Evolutionary conservation across 2,888 invertebrate species (phyloP).

Genomic region (Coleophora flavipennella): DNA sequence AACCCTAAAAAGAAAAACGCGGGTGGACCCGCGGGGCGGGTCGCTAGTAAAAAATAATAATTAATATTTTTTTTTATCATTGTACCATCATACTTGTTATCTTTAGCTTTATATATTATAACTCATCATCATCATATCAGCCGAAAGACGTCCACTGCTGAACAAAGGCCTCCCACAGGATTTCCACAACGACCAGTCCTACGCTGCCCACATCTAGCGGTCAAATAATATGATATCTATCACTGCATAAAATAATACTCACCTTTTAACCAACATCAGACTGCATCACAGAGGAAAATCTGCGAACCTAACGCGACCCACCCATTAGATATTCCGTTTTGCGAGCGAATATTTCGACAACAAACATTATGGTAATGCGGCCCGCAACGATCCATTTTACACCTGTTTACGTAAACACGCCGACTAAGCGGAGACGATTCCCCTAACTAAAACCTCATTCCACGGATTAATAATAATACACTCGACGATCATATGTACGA

Average conservation of each 20-base stretch:
- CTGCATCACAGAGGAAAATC: slow-evolving; percentile 48
- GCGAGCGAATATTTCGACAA: slow-evolving; percentile 63
- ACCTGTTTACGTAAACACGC: slow-evolving; percentile 65
- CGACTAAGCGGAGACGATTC: slow-evolving; percentile 50
- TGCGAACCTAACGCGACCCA: slow-evolving; percentile 41
- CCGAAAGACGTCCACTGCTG: too few species aligned
- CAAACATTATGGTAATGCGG: slow-evolving; percentile 66
- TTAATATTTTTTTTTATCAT: too few species aligned
- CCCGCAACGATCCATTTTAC: slow-evolving; percentile 62
- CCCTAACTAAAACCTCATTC: slow-evolving; percentile 15
- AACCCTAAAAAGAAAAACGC: too few species aligned
- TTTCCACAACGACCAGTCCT: too few species aligned
- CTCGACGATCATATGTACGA: not conserved
- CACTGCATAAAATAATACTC: slow-evolving; percentile 47
- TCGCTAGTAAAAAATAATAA: too few species aligned
- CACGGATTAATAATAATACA: slow-evolving; percentile 4
- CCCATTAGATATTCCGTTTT: slow-evolving; percentile 61
- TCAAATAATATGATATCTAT: slow-evolving; percentile 37
- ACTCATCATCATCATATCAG: too few species aligned
- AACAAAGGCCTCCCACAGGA: too few species aligned
- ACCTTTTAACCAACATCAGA: slow-evolving; percentile 46
- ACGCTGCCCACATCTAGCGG: too few species aligned
- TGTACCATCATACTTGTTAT: too few species aligned
- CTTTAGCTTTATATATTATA: too few species aligned
- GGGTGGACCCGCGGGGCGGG: too few species aligned